Conservation (phyloP, 2,113 vertebrate genomes). For the Bungarus multicinctus region DNA sequence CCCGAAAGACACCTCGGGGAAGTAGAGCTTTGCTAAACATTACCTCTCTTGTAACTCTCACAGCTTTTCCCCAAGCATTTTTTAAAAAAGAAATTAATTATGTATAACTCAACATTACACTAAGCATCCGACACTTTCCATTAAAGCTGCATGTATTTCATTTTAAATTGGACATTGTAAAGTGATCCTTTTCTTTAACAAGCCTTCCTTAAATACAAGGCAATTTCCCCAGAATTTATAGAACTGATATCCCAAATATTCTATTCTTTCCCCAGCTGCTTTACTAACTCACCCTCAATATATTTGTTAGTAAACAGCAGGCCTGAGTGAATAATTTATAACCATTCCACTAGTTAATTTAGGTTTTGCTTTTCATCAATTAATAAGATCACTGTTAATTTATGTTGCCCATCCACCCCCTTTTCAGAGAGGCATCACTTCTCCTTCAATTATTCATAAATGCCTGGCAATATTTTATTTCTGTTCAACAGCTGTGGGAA, state of each 20-base stretch:
- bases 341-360: slow-evolving; percentile 56
- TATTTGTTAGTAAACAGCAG: slow-evolving; percentile 51
- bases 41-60: slow-evolving; percentile 37
- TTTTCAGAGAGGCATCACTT: not conserved
- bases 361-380: slow-evolving; percentile 60
- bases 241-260: not conserved
- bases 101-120: slow-evolving; percentile 36
- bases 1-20: slow-evolving; percentile 24
- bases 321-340: slow-evolving; percentile 54
- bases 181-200: not conserved
- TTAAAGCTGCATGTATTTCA: slow-evolving; percentile 20
- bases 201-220: slow-evolving; percentile 16
- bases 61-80: slow-evolving; percentile 22
- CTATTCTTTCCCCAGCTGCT: not conserved
- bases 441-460: slow-evolving; percentile 61
- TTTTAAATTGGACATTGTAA: slow-evolving; percentile 24
- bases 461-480: slow-evolving; percentile 55
- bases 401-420: not conserved
- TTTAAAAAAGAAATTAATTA: slow-evolving; percentile 37
- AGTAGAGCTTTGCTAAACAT: slow-evolving; percentile 32
- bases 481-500: slow-evolving; percentile 58
- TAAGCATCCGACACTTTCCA: slow-evolving; percentile 30
- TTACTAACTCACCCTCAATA: slow-evolving; percentile 10
- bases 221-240: not conserved
- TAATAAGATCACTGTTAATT: slow-evolving; percentile 55